Base-by-base conservation (phyloP, 2,888 invertebrate species). In the Hypselothyrea guttata region DNA sequence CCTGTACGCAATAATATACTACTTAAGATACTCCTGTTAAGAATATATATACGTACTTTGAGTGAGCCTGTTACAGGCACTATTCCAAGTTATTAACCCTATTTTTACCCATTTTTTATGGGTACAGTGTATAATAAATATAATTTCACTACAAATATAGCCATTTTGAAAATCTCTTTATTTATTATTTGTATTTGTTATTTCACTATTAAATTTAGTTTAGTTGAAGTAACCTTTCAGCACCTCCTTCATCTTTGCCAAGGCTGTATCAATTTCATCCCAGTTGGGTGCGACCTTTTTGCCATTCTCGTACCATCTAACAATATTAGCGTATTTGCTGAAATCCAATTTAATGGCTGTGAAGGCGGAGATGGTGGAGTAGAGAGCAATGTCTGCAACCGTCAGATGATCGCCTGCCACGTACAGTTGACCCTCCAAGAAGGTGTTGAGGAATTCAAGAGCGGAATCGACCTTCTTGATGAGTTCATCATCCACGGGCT, bases 351-450 rank as follows among this genome's bases (percentile, higher is more conserved):
- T 91, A 4, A 91, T 88, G 30, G 93, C 93, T 76, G 94, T 94
- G 62, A 92, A 91, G 55, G 93, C 94, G 27, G 95, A 93, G 9
- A 95, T 91, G 2, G 93, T 92, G 5, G 94, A 92, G 18, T 93
- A 90, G 28, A 96, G 86, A 15, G 93, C 90, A 41, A 95, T 91
- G 89, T 96, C 96, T 1, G 96, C 96, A 16, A 96, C 88, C 7
- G 96, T 96, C 46, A 95, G 89, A 63, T 90, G 91, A 59, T 93
- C 91, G 1, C 95, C 96, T n/a, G 95, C 95, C 28, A 91, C 92
- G 90, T 92, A 96, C 61, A 92, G 91, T 71, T 93, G 91, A 0
- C 93, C 93, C 28, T 93, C 93, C 11, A 96, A 91, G 90, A 94
- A 94, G 11, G 89, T 92, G 71, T 96, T 93, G 13, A 96, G 89